These are phyloP conservation scores for Agrochola lota DNA, from an alignment of 2,888 invertebrate species.

Conservation along the genomic window DNA sequence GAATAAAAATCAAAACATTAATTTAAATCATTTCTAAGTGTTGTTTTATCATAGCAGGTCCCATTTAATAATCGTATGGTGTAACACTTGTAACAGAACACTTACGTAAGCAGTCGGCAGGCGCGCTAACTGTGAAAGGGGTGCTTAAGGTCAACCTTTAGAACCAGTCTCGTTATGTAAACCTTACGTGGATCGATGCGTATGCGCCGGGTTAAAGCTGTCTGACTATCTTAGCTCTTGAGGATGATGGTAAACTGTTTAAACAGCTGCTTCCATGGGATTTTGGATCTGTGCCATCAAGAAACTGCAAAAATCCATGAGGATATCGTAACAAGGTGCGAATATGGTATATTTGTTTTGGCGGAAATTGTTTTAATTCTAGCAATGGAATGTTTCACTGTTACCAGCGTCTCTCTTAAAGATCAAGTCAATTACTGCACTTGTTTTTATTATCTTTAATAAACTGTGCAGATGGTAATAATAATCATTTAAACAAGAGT, in stretches of 20 bases:
- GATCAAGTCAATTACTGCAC: not conserved
- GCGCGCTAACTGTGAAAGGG: constrained; percentile 63
- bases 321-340: not conserved
- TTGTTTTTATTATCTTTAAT: not conserved
- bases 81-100: constrained; percentile 39
- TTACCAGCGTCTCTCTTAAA: not conserved
- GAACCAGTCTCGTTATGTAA: constrained; percentile 74
- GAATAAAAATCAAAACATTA: not conserved
- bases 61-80: constrained; percentile 39
- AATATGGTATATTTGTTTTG: too few species aligned
- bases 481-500: constrained; percentile 15
- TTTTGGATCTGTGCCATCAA: not conserved
- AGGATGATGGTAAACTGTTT: not conserved
- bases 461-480: not conserved
- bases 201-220: constrained; percentile 38
- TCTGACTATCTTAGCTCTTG: constrained; percentile 11
- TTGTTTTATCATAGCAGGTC: constrained; percentile 25
- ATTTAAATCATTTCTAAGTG: not conserved
- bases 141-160: constrained; percentile 70
- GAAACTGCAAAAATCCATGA: not conserved
- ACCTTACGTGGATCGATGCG: constrained; percentile 53
- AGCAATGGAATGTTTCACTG: too few species aligned
- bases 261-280: not conserved
- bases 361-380: not conserved
- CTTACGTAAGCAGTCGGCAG: constrained; percentile 51